Conservation (phyloP, 1,140 invertebrate species). For the Euura saliciscinereae region DNA sequence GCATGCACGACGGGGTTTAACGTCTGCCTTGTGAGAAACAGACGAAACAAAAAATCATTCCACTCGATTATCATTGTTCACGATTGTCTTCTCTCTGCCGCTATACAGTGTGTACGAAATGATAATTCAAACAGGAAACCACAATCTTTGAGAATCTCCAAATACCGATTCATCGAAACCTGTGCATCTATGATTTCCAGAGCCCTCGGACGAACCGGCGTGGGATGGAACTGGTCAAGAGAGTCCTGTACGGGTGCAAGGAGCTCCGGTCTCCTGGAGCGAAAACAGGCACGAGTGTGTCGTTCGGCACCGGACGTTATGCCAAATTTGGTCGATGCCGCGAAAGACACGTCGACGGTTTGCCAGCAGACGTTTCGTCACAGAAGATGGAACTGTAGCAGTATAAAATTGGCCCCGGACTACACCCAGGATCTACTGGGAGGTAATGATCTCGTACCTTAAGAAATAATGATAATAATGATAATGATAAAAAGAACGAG, state of each 20-base stretch:
- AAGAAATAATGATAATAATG: too few species aligned
- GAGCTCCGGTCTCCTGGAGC: slow-evolving; percentile 63
- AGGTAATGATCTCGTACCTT: slow-evolving; percentile 58
- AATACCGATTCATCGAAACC: too few species aligned
- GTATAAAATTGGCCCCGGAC: slow-evolving; percentile 72
- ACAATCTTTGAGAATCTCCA: too few species aligned
- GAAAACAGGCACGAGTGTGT: slow-evolving; percentile 70
- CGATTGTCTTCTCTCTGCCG: too few species aligned
- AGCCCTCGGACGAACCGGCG: slow-evolving; percentile 47
- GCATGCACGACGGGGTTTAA: too few species aligned
- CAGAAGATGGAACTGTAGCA: slow-evolving; percentile 86
- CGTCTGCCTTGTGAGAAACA: too few species aligned
- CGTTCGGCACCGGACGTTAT: slow-evolving; percentile 71
- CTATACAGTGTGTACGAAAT: too few species aligned
- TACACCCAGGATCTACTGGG: slow-evolving; percentile 76
- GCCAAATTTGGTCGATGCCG: slow-evolving; percentile 75
- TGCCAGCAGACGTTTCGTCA: slow-evolving; percentile 76
- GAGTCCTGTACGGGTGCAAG: slow-evolving; percentile 61
- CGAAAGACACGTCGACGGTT: slow-evolving; percentile 68
- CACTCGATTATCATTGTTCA: too few species aligned
- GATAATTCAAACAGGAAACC: too few species aligned
- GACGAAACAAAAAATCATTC: too few species aligned
- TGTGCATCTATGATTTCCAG: slow-evolving; percentile 22
- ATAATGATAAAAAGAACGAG: too few species aligned
- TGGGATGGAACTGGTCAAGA: slow-evolving; percentile 49